Percentiles rank a stretch among this genome's conserved stretches.
Conservation (phyloP, 2,797 vertebrate species). For the Vultur gryphus region DNA sequence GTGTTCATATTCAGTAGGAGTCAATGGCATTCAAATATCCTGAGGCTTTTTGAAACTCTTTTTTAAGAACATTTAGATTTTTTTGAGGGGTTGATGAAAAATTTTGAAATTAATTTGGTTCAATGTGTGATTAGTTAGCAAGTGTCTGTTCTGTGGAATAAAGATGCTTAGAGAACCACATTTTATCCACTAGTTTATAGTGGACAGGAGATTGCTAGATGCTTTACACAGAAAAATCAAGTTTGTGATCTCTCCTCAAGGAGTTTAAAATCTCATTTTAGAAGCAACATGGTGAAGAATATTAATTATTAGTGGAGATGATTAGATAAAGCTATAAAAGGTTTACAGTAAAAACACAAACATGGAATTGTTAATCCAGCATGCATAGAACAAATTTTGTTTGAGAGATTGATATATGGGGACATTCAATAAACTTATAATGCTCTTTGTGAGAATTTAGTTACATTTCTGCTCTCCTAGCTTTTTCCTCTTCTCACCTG, state of each 20-base stretch:
- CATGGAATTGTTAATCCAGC: not conserved
- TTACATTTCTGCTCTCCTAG: not conserved
- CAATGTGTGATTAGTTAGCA: not conserved
- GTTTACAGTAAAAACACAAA: not conserved
- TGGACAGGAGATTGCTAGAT: not conserved
- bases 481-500: not conserved
- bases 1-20: not conserved
- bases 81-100: not conserved
- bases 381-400: not conserved
- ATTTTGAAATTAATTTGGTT: not conserved
- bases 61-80: not conserved
- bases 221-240: not conserved
- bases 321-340: not conserved
- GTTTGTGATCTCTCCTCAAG: not conserved
- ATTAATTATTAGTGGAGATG: not conserved
- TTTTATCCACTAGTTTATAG: not conserved
- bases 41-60: not conserved
- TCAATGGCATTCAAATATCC: not conserved
- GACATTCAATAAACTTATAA: not conserved
- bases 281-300: not conserved
- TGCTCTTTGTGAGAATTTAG: not conserved
- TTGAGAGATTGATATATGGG: not conserved
- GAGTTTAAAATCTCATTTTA: not conserved
- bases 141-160: not conserved
- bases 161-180: not conserved